Base-by-base conservation (phyloP, 2,888 invertebrate genomes). In the Miltochrista miniata region DNA sequence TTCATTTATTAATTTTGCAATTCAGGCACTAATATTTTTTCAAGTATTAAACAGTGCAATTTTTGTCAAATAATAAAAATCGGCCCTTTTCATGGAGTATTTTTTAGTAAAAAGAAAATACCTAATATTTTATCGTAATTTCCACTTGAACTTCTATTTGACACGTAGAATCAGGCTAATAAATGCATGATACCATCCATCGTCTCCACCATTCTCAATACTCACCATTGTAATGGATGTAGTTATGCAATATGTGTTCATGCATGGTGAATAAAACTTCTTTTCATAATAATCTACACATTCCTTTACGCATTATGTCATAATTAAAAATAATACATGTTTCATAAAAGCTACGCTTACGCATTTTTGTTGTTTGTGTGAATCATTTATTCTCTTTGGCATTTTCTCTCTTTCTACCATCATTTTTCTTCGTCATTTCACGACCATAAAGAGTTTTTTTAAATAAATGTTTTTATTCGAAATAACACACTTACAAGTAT, bases 151-250 rank as follows among this genome's bases (percentile, higher is more conserved):
- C 7, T 30, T 10, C 18, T 12, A 41, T 24, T 11, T 8, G 30
- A 41, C 18, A 30, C 54, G 56, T 61, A 59, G 59, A 60, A 59
- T 64, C 65, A 62, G 61, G 61, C 50, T 45, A 29, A 45, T 24
- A 47, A 56, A 46, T 64, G 65, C 64, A 64, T 61, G 45, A 62
- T 56, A 54, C 12, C 64, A 63, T 62, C 64, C 61, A 54, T 54
- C 31, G 37, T 54, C 30, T 13, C 11, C 24, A 51, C 51, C 12
- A 30, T n/a, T 53, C 18, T 4, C 18, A 4, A 24, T 31, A 5
- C 1, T 10, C 8, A 31, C 33, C 43, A 35, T 15, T 40, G 18
- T 24, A 35, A 52, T 61, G 58, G 56, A 62, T 64, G 57, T 35
- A 45, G 43, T 64, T 52, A 56, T 61, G 66, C 64, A 64, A 24